phyloP scores from a whole-genome alignment of 1,140 invertebrate species.

The Triops longicaudatus region DNA sequence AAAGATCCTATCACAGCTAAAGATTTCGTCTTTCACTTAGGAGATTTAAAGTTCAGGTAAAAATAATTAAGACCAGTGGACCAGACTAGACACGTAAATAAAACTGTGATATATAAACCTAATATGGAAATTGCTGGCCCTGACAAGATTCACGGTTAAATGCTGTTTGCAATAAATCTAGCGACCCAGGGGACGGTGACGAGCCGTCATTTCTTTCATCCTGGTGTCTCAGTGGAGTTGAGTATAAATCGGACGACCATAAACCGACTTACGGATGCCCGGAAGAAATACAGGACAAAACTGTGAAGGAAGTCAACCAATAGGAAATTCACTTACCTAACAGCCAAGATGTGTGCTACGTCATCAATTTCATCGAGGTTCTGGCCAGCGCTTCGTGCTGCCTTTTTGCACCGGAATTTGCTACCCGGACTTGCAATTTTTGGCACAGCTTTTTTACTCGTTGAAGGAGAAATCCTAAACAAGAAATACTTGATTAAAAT shows the following conservation, averaged over 20 bases:
- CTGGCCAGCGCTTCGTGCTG: not conserved
- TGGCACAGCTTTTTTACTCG: not conserved
- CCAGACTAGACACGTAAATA: no score
- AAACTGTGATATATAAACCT: no score
- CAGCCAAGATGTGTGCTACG: conserved; percentile 2
- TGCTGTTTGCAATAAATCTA: not conserved
- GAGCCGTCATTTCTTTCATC: not conserved
- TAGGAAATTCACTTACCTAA: not conserved
- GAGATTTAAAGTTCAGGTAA: no score
- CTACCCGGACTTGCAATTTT: not conserved
- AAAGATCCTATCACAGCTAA: not conserved
- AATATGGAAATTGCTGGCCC: no score
- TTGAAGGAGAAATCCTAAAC: not conserved
- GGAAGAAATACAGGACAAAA: not conserved
- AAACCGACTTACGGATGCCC: not conserved
- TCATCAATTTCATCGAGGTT: not conserved
- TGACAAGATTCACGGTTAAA: not conserved
- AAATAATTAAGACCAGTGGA: no score
- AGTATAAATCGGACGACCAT: not conserved
- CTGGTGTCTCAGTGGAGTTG: not conserved
- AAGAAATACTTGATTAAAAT: not conserved
- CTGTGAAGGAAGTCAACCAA: not conserved
- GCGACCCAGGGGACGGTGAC: not conserved
- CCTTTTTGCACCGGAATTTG: not conserved
- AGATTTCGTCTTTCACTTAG: not conserved